Base-by-base conservation (phyloP, 2,797 vertebrate genomes). In the Chloroceryle amazona region DNA sequence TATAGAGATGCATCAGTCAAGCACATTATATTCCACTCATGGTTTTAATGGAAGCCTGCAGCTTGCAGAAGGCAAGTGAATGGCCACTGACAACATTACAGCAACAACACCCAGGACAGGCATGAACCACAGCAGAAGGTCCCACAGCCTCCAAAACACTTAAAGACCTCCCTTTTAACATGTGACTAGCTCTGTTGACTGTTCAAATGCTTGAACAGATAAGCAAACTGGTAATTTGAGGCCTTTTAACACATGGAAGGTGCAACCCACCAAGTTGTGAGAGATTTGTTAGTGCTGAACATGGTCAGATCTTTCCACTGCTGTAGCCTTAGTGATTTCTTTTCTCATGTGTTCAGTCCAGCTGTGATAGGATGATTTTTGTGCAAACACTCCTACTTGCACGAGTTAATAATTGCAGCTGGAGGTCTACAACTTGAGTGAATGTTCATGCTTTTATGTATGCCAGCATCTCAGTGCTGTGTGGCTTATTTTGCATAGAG, bases 31-130 rank as follows among this genome's bases (percentile, higher is more conserved):
- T 87, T 93, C 65, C 51, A 75, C 57, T 93, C 75, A 81, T 91
- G 93, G 81, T 95, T 58, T 93, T 97, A 87, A 94, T 91, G 86
- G 58, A 87, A 89, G 55, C 63, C 76, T 75, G n/a, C 54, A 83
- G 54, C 57, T 89, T 86, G 46, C 55, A 83, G 63, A 91, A 94
- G 44, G 47, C 61, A 61, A 81, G 60, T 66, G 81, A 93, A 97
- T 90, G 83, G 39, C 51, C 49, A 61, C 63, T 67, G 73, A 63
- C 29, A 71, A 15, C 33, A 47, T 47, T 49, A 28, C 14, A 95
- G 25, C 49, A 80, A 17, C 25, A 81, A 13, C 28, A 47, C 23
- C 42, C 63, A 81, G 78, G 72, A 49, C 28, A 85, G 37, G 9
- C 22, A 18, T 11, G 25, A 20, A 70, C 25, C 26, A 61, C 44